Base-by-base conservation (phyloP, 1,140 invertebrate species). In the Pogonomyrmex barbatus region DNA sequence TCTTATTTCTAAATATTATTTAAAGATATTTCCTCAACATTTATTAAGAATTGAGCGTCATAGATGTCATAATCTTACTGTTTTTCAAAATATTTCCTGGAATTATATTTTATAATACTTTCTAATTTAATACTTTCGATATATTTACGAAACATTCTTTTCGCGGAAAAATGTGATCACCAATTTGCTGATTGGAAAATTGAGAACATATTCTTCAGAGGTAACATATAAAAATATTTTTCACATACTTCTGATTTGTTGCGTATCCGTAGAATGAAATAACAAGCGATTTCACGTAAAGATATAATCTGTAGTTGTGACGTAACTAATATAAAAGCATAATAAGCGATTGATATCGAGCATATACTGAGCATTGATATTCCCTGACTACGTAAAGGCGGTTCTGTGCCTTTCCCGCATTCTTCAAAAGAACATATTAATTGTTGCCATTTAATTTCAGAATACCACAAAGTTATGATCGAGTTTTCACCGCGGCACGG, bases 401-500 rank as follows among this genome's bases (percentile, higher is more conserved):
- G 2, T 73, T 45, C 56, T 60, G 50, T 73, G 56, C 4, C 78
- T 68, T 89, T 52, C 45, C 12, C 17, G 42, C 68, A 83, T 83
- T 73, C 58, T 47, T 54, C 39, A 24, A 79, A 78, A 60, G 78
- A 89, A 70, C 45, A 47, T 56, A 14, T 45, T 60, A 58, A 83
- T 68, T 78, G 56, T 24, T 6, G 24, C n/a, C 54, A 52, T 52
- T 85, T 81, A 89, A 89, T 89, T 81, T 81, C 88, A 87, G 62
- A 85, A 90, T 89, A 87, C 30, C 77, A 60, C 42, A 58, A 77
- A 86, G 60, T 89, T 85, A 73, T 78, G 85, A 87, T 87, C 88
- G n/a, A 87, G 89, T 90, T 90, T 90, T 90, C 88, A 89, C 88
- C 68, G 42, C 9, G 12, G n/a, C n/a, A 70, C 45, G 71, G 4